phyloP scores from a whole-genome alignment of 2,888 invertebrate genomes.

The Acanthococcus lagerstroemiae region DNA sequence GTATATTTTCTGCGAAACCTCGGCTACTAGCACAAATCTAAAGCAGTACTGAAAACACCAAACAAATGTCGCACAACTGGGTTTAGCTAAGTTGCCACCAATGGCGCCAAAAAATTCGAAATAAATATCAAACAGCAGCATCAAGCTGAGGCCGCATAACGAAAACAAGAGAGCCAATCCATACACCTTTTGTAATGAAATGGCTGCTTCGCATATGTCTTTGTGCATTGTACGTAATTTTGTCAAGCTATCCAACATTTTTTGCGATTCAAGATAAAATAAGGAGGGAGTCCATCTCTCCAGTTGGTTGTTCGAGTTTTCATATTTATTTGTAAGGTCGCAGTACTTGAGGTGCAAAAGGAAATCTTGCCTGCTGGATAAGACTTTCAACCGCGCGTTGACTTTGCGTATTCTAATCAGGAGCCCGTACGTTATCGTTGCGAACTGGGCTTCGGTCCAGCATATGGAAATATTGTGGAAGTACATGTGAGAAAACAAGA shows the following conservation, averaged over 20 bases:
- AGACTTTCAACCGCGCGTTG: slow-evolving; percentile 11
- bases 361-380: slow-evolving; percentile 10
- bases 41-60: slow-evolving; percentile 31
- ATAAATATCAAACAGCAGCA: slow-evolving; percentile 30
- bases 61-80: slow-evolving; percentile 13
- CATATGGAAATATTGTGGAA: slow-evolving; percentile 31
- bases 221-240: slow-evolving; percentile 9
- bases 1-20: slow-evolving; percentile 23
- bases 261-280: slow-evolving; percentile 4
- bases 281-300: slow-evolving; percentile 20
- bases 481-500: slow-evolving; percentile 29
- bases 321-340: background rate
- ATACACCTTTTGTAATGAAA: slow-evolving; percentile 6
- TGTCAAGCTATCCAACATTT: background rate
- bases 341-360: background rate
- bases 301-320: slow-evolving; percentile 6
- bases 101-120: slow-evolving; percentile 24
- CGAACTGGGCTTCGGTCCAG: slow-evolving; percentile 31
- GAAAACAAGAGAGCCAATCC: slow-evolving; percentile 6
- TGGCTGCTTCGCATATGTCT: slow-evolving; percentile 8
- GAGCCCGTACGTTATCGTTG: slow-evolving; percentile 17
- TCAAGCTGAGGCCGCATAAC: slow-evolving; percentile 8
- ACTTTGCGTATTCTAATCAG: slow-evolving; percentile 16
- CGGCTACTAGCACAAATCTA: slow-evolving; percentile 20
- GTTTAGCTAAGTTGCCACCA: background rate